phyloP scores from a whole-genome alignment of 1,140 invertebrate species.

The Drosophila navojoa region DNA sequence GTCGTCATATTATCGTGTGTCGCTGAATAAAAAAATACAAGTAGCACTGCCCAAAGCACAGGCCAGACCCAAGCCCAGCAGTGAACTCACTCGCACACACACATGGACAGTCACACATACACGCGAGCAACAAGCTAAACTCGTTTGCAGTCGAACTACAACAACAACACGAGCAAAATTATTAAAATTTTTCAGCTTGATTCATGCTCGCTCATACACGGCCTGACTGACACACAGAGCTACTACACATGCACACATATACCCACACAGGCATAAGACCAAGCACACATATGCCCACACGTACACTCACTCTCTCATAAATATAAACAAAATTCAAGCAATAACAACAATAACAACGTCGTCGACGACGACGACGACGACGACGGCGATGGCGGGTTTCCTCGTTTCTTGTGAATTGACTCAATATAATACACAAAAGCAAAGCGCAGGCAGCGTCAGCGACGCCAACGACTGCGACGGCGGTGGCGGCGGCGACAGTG shows the following conservation, averaged over 20 bases:
- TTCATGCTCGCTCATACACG: slow-evolving; percentile 64
- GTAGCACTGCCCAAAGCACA: slow-evolving; percentile 57
- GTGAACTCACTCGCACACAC: slow-evolving; percentile 28
- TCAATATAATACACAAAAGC: slow-evolving; percentile 63
- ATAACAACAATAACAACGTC: slow-evolving; percentile 25
- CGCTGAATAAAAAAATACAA: slow-evolving; percentile 57
- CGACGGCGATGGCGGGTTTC: slow-evolving; percentile 71
- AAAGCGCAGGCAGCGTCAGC: slow-evolving; percentile 48
- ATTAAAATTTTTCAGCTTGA: slow-evolving; percentile 80
- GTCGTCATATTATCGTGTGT: slow-evolving; percentile 60
- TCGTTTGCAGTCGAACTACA: slow-evolving; percentile 55
- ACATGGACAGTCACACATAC: slow-evolving; percentile 1
- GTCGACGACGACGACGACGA: slow-evolving; percentile 50
- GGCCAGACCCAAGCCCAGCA: slow-evolving; percentile 41
- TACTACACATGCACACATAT: slow-evolving; percentile 2
- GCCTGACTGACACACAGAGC: slow-evolving; percentile 12
- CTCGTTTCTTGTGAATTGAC: slow-evolving; percentile 82
- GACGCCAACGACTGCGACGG: slow-evolving; percentile 29
- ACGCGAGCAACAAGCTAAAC: slow-evolving; percentile 69
- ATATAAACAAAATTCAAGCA: slow-evolving; percentile 53
- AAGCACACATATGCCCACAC: slow-evolving; percentile 20
- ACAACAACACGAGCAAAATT: slow-evolving; percentile 67
- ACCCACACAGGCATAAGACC: slow-evolving; percentile 8
- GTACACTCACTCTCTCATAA: slow-evolving; percentile 26
- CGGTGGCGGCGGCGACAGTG: slow-evolving; percentile 60